Evolutionary conservation across 2,888 invertebrate genomes (phyloP).

Genomic region (Acleris cristana): DNA sequence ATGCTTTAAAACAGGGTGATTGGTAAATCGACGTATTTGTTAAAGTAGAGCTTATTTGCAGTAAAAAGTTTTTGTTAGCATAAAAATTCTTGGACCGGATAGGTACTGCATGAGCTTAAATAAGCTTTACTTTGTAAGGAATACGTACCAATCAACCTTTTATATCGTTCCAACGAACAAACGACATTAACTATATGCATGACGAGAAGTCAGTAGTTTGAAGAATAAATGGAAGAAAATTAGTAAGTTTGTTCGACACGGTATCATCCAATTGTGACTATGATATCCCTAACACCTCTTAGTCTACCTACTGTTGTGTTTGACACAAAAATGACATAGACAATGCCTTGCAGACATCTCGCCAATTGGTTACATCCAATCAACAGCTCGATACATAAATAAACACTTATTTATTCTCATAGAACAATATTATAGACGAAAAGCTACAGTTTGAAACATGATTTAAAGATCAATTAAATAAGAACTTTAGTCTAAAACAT

Average conservation of each 20-base stretch:
- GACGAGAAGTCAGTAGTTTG: no score
- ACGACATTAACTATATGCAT: no score
- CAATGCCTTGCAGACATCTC: slow-evolving; percentile 34
- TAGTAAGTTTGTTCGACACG: slow-evolving; percentile 10
- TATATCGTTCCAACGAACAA: no score
- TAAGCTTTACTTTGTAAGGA: no score
- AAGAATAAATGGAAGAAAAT: neutral
- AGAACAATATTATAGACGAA: slow-evolving; percentile 7
- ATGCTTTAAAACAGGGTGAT: slow-evolving; percentile 7
- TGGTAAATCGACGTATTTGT: no score
- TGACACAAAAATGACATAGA: slow-evolving; percentile 57
- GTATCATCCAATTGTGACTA: slow-evolving; percentile 50
- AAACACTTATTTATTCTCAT: slow-evolving; percentile 24
- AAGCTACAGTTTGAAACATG: slow-evolving; percentile 1
- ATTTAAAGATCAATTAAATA: slow-evolving; percentile 1
- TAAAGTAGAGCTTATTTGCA: no score
- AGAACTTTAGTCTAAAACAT: slow-evolving; percentile 1
- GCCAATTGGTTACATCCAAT: slow-evolving; percentile 28
- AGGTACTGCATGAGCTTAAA: no score
- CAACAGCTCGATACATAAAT: slow-evolving; percentile 28
- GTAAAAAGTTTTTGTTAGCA: no score
- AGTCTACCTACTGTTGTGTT: slow-evolving; percentile 50
- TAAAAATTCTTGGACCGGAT: no score
- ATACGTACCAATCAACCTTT: no score
- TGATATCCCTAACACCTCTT: slow-evolving; percentile 43